Evolutionary conservation across 2,797 vertebrate species (phyloP).

Genomic region (Dendrocincla fuliginosa): DNA sequence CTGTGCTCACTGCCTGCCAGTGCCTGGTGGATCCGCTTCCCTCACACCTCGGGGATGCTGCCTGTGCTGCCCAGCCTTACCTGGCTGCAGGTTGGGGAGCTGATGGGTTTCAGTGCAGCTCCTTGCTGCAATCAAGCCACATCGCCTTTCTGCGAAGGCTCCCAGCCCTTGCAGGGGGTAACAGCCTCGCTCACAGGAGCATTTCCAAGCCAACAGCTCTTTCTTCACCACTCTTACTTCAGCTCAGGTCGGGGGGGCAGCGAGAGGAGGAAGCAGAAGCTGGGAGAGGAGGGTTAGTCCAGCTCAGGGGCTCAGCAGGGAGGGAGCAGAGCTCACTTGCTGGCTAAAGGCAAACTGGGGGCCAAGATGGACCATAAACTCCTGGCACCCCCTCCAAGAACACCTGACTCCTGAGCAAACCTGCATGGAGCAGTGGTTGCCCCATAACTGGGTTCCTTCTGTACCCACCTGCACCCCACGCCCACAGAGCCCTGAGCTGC

Average conservation of each 20-base stretch:
- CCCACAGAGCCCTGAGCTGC: fast-evolving
- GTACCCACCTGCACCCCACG: not conserved
- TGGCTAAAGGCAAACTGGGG: not conserved
- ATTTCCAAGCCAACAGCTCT: not conserved
- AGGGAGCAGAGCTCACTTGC: not conserved
- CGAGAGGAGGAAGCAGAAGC: fast-evolving
- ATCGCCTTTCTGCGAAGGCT: not conserved
- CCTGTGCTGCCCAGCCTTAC: not conserved
- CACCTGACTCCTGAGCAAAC: fast-evolving
- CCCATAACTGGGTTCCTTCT: too few species aligned
- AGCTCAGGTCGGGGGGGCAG: not conserved
- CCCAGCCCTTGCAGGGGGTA: not conserved
- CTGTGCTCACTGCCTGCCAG: not conserved
- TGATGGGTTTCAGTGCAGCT: fast-evolving
- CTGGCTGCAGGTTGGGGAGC: fast-evolving
- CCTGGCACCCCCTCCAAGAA: not conserved
- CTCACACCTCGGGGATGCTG: fast-evolving
- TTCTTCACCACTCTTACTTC: not conserved
- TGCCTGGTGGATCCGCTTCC: fast-evolving
- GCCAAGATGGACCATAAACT: not conserved
- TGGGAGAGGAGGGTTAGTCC: fast-evolving
- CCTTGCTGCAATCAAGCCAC: not conserved
- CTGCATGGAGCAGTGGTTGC: not conserved
- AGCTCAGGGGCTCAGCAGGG: not conserved
- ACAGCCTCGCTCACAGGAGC: fast-evolving